Evolutionary conservation across 2,113 vertebrate species (phyloP).

Genomic region (Apodemus sylvaticus): DNA sequence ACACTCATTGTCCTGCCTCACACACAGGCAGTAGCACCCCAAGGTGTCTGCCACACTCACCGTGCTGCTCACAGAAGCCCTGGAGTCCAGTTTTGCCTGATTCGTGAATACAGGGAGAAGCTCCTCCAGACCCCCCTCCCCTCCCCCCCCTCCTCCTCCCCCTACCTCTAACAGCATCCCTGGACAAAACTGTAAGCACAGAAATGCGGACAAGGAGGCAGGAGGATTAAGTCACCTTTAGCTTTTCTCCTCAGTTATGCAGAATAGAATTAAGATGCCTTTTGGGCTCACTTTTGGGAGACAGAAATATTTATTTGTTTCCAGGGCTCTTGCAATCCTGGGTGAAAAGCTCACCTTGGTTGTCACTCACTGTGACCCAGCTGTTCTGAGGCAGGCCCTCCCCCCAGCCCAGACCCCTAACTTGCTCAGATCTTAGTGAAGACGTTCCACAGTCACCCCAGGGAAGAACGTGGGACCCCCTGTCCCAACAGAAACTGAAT

Average conservation of each 20-base stretch:
- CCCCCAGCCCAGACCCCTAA: constrained; percentile 48
- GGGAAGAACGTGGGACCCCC: constrained; percentile 61
- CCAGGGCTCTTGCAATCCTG: constrained; percentile 65
- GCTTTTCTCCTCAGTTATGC: constrained; percentile 50
- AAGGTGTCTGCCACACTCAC: neutral
- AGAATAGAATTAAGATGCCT: constrained; percentile 26
- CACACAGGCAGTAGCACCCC: too few relatives aligned
- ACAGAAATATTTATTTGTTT: constrained; percentile 79
- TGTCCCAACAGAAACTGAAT: constrained; percentile 79
- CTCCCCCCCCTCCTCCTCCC: neutral
- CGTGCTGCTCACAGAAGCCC: fast-evolving
- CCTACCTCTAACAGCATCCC: neutral
- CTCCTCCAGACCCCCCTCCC: neutral
- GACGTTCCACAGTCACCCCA: constrained; percentile 62
- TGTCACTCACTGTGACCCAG: constrained; percentile 14
- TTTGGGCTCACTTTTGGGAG: constrained; percentile 69
- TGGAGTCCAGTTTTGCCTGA: neutral
- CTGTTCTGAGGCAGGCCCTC: neutral
- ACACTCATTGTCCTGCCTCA: neutral
- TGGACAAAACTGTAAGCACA: neutral
- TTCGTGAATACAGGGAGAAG: neutral
- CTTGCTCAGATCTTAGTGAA: constrained; percentile 52
- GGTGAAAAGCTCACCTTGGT: constrained; percentile 74
- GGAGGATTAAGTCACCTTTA: constrained; percentile 68
- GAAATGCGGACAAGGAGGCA: neutral